Conservation (phyloP, 2,113 vertebrate species). For the Platanista minor region DNA sequence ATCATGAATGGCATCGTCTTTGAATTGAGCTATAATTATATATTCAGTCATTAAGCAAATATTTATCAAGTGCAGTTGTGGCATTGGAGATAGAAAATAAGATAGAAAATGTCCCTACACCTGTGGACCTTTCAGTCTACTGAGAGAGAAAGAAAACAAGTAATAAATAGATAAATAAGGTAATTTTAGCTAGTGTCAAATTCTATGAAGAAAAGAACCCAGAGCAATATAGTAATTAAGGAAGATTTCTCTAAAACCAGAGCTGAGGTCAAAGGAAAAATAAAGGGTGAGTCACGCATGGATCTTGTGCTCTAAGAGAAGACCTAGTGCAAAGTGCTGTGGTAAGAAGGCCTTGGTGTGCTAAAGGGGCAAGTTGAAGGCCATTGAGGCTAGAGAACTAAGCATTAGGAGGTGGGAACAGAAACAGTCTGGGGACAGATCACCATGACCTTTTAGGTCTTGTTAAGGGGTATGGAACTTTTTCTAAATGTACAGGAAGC, state of each 20-base stretch:
- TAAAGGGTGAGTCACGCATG: neutral
- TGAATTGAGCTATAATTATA: neutral
- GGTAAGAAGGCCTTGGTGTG: neutral
- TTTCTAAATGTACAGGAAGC: neutral
- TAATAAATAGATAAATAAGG: neutral
- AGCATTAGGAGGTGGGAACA: neutral
- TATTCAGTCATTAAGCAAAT: neutral
- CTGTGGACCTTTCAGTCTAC: neutral
- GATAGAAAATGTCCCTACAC: neutral
- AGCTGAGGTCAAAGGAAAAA: neutral
- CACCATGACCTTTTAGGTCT: neutral
- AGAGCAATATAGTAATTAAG: neutral
- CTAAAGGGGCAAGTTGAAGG: neutral
- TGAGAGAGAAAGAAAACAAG: neutral
- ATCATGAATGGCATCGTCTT: neutral
- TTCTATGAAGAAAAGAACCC: neutral
- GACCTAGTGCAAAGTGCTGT: neutral
- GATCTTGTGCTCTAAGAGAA: neutral
- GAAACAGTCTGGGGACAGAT: neutral
- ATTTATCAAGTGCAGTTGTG: neutral
- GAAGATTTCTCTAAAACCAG: neutral
- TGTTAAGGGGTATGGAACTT: neutral
- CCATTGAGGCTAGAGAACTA: fast-evolving
- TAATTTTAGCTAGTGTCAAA: neutral
- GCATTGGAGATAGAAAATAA: neutral